Conservation (phyloP, 2,888 invertebrate genomes). For the Dugesia japonica region DNA sequence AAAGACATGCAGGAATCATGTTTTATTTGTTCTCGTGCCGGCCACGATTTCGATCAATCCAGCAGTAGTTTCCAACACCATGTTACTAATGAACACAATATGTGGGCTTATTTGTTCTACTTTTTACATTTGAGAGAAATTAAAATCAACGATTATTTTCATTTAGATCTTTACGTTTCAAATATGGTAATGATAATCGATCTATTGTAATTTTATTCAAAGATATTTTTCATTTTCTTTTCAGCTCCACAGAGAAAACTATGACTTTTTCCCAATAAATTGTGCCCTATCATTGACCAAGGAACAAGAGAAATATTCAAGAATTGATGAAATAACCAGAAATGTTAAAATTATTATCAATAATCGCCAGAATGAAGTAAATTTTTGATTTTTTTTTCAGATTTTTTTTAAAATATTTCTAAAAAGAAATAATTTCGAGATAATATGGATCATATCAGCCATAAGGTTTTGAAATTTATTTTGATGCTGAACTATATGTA, state of each 20-base stretch:
- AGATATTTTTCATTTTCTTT: slow-evolving; percentile 29
- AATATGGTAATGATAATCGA: slow-evolving; percentile 41
- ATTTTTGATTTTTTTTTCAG: not conserved
- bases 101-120: slow-evolving; percentile 48
- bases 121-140: slow-evolving; percentile 47
- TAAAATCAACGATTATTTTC: slow-evolving; percentile 44
- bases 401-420: not conserved
- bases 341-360: not conserved
- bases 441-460: not conserved
- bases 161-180: slow-evolving; percentile 43
- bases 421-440: not conserved
- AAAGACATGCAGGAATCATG: not conserved
- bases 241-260: slow-evolving; percentile 40
- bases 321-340: not conserved
- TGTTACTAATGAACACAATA: slow-evolving; percentile 45
- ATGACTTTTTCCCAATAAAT: slow-evolving; percentile 35
- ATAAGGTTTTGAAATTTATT: not conserved
- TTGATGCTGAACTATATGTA: too few species aligned
- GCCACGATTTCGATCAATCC: not conserved
- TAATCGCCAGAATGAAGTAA: not conserved
- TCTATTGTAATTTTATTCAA: too few species aligned
- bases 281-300: not conserved
- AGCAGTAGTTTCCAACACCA: slow-evolving; percentile 44
- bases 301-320: not conserved
- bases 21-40: not conserved